Percentiles rank a stretch among this genome's conserved stretches.
These are phyloP conservation scores for Anguilla japonica DNA, from an alignment of 2,113 vertebrate genomes.

Conservation along the genomic window DNA sequence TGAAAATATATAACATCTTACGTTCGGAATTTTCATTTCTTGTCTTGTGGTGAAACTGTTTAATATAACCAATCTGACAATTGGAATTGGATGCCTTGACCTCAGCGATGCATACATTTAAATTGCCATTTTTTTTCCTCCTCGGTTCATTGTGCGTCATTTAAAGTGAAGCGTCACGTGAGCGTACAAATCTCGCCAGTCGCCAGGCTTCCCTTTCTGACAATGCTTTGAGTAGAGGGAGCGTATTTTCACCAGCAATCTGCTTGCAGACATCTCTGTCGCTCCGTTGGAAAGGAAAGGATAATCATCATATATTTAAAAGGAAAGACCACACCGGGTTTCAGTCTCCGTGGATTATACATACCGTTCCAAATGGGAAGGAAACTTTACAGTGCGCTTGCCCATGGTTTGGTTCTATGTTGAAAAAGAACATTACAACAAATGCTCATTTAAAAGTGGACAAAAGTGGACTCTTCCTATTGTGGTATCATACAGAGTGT, in stretches of 20 bases:
- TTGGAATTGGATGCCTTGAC: neutral
- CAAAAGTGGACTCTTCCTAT: neutral
- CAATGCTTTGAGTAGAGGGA: neutral
- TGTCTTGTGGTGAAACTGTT: neutral
- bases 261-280: neutral
- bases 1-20: neutral
- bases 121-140: neutral
- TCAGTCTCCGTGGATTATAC: neutral
- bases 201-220: conserved; percentile 5
- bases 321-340: neutral
- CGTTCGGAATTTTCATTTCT: neutral
- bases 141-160: conserved; percentile 30
- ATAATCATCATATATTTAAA: neutral
- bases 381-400: neutral
- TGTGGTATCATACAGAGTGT: neutral
- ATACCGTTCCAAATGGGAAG: neutral
- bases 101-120: neutral
- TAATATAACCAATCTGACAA: neutral
- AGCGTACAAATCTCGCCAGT: conserved; percentile 27
- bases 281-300: neutral
- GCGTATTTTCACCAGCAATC: neutral
- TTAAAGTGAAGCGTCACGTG: conserved; percentile 39
- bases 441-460: neutral
- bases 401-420: neutral
- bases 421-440: neutral